phyloP scores from a whole-genome alignment of 1,140 invertebrate species.

The Drosophila ogumai region DNA sequence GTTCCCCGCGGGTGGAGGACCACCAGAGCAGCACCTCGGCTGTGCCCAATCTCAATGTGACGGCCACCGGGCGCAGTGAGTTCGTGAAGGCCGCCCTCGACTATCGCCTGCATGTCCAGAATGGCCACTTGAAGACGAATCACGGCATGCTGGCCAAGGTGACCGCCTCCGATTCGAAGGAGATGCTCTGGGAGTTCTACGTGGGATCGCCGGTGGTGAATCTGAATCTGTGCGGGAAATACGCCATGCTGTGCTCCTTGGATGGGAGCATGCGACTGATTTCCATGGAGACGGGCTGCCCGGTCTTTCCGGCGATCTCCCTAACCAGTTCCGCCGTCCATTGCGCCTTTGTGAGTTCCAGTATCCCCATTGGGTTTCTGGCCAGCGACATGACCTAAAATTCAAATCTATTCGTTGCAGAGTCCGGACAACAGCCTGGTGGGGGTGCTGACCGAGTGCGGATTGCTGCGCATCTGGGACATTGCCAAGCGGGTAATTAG shows the following conservation, averaged over 20 bases:
- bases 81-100: conserved; percentile 69
- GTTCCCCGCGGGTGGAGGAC: conserved; percentile 20
- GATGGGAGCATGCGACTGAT: conserved; percentile 79
- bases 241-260: conserved; percentile 76
- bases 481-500: conserved; percentile 45
- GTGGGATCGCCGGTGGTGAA: conserved; percentile 78
- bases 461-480: conserved; percentile 75
- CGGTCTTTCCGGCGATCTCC: conserved; percentile 74
- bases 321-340: conserved; percentile 67
- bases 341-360: conserved; percentile 76
- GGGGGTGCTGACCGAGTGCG: conserved; percentile 77
- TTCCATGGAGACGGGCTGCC: conserved; percentile 66
- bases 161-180: conserved; percentile 45
- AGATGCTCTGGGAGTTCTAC: conserved; percentile 65
- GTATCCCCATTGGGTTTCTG: neutral
- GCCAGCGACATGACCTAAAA: neutral
- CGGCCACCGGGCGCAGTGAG: conserved; percentile 65
- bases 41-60: conserved; percentile 61
- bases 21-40: conserved; percentile 55
- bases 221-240: conserved; percentile 80
- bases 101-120: conserved; percentile 74
- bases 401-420: conserved; percentile 5
- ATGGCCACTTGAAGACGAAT: conserved; percentile 69
- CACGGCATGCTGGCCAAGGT: conserved; percentile 75
- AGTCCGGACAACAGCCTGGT: conserved; percentile 72